Conservation (phyloP, 2,888 invertebrate genomes). For the Panzeria rudis region DNA sequence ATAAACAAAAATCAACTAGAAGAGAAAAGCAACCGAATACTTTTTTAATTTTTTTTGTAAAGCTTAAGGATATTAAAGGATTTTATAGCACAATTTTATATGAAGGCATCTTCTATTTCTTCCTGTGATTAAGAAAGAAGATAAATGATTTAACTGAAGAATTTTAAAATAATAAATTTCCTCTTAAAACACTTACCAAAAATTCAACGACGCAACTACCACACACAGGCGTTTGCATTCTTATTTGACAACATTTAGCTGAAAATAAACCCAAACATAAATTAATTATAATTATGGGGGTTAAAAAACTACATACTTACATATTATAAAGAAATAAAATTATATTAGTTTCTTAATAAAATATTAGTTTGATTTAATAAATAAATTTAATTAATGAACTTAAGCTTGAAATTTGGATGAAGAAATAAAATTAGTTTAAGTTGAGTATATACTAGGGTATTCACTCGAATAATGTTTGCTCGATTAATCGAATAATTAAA, state of each 20-base stretch:
- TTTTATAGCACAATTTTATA: slow-evolving; percentile 59
- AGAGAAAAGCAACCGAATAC: slow-evolving; percentile 18
- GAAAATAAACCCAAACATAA: slow-evolving; percentile 33
- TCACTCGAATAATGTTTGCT: too few species aligned
- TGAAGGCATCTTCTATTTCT: slow-evolving; percentile 47
- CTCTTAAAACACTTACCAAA: slow-evolving; percentile 53
- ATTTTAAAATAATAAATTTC: slow-evolving; percentile 63
- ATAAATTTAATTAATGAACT: too few species aligned
- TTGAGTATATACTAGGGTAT: too few species aligned
- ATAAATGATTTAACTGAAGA: slow-evolving; percentile 63
- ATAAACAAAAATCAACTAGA: slow-evolving; percentile 6
- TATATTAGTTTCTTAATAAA: background rate
- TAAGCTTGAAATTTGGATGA: too few species aligned
- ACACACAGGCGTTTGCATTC: background rate
- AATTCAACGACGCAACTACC: background rate
- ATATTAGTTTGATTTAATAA: too few species aligned
- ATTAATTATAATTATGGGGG: slow-evolving; percentile 26
- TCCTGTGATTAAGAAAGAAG: slow-evolving; percentile 64
- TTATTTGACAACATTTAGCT: slow-evolving; percentile 1
- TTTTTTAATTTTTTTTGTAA: background rate
- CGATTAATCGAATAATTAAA: too few species aligned
- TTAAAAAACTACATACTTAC: background rate
- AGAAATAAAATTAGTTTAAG: too few species aligned
- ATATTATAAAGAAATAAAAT: too few species aligned
- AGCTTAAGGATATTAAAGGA: slow-evolving; percentile 65